phyloP scores from a whole-genome alignment of 2,888 invertebrate species.

The Erebia palarica region DNA sequence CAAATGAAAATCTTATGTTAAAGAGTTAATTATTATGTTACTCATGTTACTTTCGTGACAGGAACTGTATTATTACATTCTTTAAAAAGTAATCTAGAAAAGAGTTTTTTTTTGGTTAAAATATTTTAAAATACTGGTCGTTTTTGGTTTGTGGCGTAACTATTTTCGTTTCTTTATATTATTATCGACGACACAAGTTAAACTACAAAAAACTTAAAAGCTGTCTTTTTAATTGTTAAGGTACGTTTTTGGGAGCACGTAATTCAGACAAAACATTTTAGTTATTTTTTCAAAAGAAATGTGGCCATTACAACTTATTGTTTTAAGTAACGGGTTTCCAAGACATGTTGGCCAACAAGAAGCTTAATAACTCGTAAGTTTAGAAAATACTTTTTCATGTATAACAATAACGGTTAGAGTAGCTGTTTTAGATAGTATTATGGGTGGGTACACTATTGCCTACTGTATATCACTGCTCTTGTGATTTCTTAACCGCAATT shows the following conservation, averaged over 20 bases:
- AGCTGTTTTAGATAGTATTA: too few relatives aligned
- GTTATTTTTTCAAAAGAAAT: too few relatives aligned
- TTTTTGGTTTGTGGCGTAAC: conserved; percentile 62
- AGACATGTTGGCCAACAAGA: too few relatives aligned
- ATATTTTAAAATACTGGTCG: conserved; percentile 73
- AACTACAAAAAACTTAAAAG: conserved; percentile 27
- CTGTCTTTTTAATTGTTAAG: conserved; percentile 6
- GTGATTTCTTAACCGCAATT: too few relatives aligned
- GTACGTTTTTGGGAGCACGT: conserved; percentile 12
- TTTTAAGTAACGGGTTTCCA: too few relatives aligned
- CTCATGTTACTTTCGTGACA: conserved; percentile 8
- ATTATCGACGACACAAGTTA: conserved; percentile 38
- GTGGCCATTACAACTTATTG: too few relatives aligned
- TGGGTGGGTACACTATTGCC: too few relatives aligned
- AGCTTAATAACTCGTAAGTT: too few relatives aligned
- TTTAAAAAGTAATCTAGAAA: conserved; percentile 46
- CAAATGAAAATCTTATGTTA: background rate
- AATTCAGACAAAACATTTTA: background rate
- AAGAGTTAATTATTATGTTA: too few relatives aligned
- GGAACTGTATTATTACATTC: conserved; percentile 3
- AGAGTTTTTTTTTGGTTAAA: conserved; percentile 72
- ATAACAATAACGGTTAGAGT: too few relatives aligned
- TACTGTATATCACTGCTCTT: too few relatives aligned
- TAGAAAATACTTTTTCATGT: too few relatives aligned
- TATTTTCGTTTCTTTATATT: conserved; percentile 13